phyloP scores from a whole-genome alignment of 2,113 vertebrate species.

The Rhea americana region DNA sequence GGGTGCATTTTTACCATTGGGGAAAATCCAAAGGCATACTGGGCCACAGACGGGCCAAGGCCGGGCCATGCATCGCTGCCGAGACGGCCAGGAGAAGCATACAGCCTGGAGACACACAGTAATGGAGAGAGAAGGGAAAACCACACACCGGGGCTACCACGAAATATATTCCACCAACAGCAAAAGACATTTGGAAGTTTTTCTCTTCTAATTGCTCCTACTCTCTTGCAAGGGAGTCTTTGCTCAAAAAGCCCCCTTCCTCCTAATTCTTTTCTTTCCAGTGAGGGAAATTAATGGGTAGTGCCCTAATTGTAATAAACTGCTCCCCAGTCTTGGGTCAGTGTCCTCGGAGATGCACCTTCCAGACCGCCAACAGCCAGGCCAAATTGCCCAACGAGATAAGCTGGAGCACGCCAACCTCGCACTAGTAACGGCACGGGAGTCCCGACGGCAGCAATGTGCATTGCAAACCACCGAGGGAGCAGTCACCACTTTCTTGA shows the following conservation, averaged over 20 bases:
- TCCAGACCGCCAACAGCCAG: neutral
- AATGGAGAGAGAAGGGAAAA: neutral
- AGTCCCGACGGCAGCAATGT: too few relatives aligned
- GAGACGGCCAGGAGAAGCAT: neutral
- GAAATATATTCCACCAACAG: neutral
- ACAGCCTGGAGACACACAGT: neutral
- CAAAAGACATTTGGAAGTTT: neutral
- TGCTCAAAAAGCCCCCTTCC: neutral
- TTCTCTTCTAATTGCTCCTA: neutral
- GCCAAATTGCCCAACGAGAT: rapidly evolving
- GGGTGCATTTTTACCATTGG: neutral
- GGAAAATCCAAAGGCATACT: neutral
- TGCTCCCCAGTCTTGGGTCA: neutral
- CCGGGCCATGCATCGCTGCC: neutral
- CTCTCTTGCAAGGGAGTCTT: neutral
- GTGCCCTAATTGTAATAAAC: too few relatives aligned
- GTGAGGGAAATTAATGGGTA: neutral
- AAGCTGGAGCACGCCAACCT: neutral
- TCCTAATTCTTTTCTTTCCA: neutral
- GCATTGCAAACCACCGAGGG: neutral
- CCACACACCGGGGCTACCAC: neutral
- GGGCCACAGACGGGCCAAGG: neutral
- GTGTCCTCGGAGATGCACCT: too few relatives aligned
- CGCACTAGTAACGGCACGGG: neutral
- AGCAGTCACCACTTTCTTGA: neutral